Evolutionary conservation across 2,888 invertebrate genomes (phyloP), one percentile per base, ranked within the genome.

Genomic region (Stenchaetothrips biformis): DNA sequence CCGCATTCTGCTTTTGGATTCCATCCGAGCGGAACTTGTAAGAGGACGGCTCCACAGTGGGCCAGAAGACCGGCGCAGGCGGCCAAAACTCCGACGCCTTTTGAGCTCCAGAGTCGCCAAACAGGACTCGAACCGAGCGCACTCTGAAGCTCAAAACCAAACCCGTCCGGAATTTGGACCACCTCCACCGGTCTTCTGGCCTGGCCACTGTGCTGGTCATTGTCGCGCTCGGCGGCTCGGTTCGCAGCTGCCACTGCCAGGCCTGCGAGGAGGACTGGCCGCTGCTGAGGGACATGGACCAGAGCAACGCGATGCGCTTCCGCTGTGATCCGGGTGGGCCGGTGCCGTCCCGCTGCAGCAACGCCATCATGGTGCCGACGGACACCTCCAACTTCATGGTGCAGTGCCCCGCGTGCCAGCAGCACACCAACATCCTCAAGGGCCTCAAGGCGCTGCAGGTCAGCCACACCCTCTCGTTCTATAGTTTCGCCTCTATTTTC

Each of bases 221-320:
- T n/a, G n/a, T n/a, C n/a, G n/a, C n/a, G n/a, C n/a, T n/a, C n/a
- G n/a, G n/a, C n/a, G n/a, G n/a, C n/a, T n/a, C n/a, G n/a, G n/a
- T n/a, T n/a, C n/a, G 67, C 67, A 74, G 93, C 82, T 96, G 96
- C 85, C 86, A 88, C 16, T 96, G 96, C 85, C 88, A 89, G 82
- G 92, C 95, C 0, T 96, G 96, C 84, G 86, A 88, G 78, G 90
- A 93, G 80, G 90, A 93, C 83, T 96, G 96, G 95, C 95, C 95
- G 0, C 86, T 89, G 11, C 91, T 93, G 84, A 89, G 91, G 0
- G 89, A 93, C 78, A 92, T 95, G 90, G 90, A 91, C 77, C 90
- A 92, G 81, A 90, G 90, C 82, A 89, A 11, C 21, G 67, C 92
- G 81, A 89, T 95, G 85, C 89, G 93, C 86, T 92, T 91, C 84